Evolutionary conservation across 1,140 invertebrate genomes (phyloP).

Genomic region (Latrodectus geometricus): DNA sequence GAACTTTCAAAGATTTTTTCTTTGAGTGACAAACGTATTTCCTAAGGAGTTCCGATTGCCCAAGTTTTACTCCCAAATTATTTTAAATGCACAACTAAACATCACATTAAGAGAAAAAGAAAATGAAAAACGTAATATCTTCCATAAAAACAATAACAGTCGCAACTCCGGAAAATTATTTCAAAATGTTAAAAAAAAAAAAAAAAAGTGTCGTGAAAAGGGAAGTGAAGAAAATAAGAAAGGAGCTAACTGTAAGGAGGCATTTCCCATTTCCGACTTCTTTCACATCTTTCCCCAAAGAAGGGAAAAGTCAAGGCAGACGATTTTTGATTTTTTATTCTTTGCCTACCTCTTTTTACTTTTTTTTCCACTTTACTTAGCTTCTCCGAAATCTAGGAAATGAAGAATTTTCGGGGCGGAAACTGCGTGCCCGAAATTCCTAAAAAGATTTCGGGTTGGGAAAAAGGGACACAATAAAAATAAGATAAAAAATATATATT

Average conservation of each 20-base stretch:
- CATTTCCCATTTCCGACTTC: background rate
- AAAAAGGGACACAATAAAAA: background rate
- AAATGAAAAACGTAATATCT: no score
- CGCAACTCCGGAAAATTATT: conserved; percentile 10
- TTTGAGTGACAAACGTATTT: no score
- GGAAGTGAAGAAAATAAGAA: background rate
- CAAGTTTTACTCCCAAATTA: no score
- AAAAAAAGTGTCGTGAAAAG: background rate
- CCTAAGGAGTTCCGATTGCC: no score
- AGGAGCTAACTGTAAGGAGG: background rate
- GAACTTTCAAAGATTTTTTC: no score
- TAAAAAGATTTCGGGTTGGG: conserved; percentile 8
- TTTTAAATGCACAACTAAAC: no score
- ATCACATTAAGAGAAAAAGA: no score
- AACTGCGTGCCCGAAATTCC: conserved; percentile 42
- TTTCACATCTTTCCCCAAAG: conserved; percentile 1
- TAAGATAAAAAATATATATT: no score
- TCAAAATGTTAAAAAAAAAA: background rate
- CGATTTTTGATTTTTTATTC: background rate
- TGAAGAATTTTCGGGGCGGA: conserved; percentile 53
- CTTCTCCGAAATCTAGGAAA: conserved; percentile 28
- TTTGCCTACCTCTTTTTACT: conserved; percentile 3
- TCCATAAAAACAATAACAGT: background rate
- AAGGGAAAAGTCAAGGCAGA: background rate
- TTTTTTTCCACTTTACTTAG: conserved; percentile 40